A percentile compares a stretch with the other conserved stretches of the same genome.
Evolutionary conservation across 2,797 vertebrate species (phyloP).

Genomic region (Pseudopleuronectes americanus): DNA sequence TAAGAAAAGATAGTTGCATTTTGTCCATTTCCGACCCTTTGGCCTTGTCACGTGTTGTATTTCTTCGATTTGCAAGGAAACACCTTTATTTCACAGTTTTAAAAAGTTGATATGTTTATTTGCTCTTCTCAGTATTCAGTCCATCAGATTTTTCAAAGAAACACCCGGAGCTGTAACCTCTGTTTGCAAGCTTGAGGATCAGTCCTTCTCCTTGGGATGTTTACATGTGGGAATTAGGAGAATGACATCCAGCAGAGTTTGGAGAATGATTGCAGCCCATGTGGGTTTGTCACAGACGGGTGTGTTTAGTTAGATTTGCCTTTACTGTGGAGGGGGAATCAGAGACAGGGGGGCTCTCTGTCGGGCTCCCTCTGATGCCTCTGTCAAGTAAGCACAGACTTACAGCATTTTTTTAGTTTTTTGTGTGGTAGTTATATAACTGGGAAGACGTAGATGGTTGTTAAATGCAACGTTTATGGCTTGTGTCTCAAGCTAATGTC

Average conservation of each 20-base stretch:
- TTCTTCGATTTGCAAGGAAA: slow-evolving; percentile 15
- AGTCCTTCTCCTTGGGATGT: slow-evolving; percentile 12
- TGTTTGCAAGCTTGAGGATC: slow-evolving; percentile 14
- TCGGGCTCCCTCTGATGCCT: slow-evolving; percentile 2
- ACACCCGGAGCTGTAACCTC: background rate
- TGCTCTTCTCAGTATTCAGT: background rate
- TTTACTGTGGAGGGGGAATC: slow-evolving; percentile 15
- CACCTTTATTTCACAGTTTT: background rate
- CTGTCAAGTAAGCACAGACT: slow-evolving; percentile 2
- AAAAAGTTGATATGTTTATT: background rate
- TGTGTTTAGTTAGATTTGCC: slow-evolving; percentile 10
- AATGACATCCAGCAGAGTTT: slow-evolving; percentile 14
- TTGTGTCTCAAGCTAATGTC: slow-evolving; percentile 21
- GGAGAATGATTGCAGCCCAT: slow-evolving; percentile 15
- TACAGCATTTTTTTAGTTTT: background rate
- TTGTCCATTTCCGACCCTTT: background rate
- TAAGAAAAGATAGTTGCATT: too few relatives aligned
- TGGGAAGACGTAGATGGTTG: slow-evolving; percentile 19
- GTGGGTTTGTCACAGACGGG: slow-evolving; percentile 15
- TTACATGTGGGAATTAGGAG: slow-evolving; percentile 26
- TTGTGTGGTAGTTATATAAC: background rate
- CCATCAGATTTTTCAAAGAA: slow-evolving; percentile 5
- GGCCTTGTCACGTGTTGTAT: background rate
- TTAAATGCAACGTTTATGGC: background rate
- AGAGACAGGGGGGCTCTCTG: background rate